Base-by-base conservation (phyloP, 1,140 invertebrate species). In the Papilio machaon region DNA sequence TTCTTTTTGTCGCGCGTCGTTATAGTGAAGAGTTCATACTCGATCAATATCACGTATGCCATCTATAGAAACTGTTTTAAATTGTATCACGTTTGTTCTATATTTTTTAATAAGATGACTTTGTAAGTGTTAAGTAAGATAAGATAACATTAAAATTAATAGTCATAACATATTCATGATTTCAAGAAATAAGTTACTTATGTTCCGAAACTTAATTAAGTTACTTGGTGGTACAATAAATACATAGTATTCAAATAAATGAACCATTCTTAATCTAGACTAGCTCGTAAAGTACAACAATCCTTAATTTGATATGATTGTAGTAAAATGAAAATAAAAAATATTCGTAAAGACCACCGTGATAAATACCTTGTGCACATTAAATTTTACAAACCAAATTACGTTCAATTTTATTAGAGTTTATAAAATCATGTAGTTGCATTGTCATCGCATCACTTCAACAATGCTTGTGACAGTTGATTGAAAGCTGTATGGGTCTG, bases 381-480 rank as follows among this genome's bases (percentile, higher is more conserved):
- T 19, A 60, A 10, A 64, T 23, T 38, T 70, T 35, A 35, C 6
- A 35, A 5, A 5, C 30, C 23, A 38, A 70, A 70, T 43, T 70
- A 70, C 23, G 13, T 70, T 70, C 64, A 15, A 70, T 70, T 70
- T 23, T 70, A 38, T 70, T 38, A 7, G 30, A 70, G 30, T 35
- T 70, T 70, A 38, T 70, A 70, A 70, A 70, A 38, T 35, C 64
- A 70, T 35, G 23, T 70, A 38, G 23, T 70, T 70, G 64, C 64
- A 15, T 35, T 70, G 64, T 70, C 64, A 67, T 30, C 23, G 64
- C 30, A 11, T 10, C 2, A 70, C 30, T 30, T 70, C 64, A 70
- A 70, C 64, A 70, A 70, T 70, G 64, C 64, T 70, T 35, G 64
- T 70, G 30, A 70, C 64, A 70, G 64, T 70, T 70, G 64, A 70